A percentile compares a stretch with the other conserved stretches of the same genome.
These are phyloP conservation scores for Psilanteris sp. DNA, from an alignment of 1,140 invertebrate genomes.

Conservation along the genomic window DNA sequence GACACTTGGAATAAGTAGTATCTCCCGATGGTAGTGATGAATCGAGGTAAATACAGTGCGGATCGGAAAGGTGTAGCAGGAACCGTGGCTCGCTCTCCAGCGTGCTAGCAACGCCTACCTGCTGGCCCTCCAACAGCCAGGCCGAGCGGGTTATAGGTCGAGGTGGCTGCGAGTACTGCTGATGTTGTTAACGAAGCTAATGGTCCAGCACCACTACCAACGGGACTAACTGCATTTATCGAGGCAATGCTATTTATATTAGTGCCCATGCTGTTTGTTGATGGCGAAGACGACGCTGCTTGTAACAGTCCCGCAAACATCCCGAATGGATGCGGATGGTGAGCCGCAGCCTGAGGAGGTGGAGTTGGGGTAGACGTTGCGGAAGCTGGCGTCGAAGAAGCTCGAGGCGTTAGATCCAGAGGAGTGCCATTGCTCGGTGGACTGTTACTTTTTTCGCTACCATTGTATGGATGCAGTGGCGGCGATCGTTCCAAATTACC, in stretches of 20 bases:
- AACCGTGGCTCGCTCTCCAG: conserved; percentile 78
- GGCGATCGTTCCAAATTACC: conserved; percentile 81
- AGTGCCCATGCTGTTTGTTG: conserved; percentile 65
- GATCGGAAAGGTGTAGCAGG: conserved; percentile 77
- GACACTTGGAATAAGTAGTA: conserved; percentile 36
- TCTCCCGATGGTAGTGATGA: conserved; percentile 49
- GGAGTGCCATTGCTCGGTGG: conserved; percentile 74
- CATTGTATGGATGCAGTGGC: conserved; percentile 76
- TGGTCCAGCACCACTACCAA: conserved; percentile 75
- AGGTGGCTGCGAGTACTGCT: conserved; percentile 83
- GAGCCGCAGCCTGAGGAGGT: conserved; percentile 49
- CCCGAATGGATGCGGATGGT: conserved; percentile 76
- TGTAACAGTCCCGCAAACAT: conserved; percentile 80
- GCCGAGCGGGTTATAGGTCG: conserved; percentile 90
- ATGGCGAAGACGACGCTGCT: conserved; percentile 75
- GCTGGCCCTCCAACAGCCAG: conserved; percentile 87
- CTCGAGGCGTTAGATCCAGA: conserved; percentile 75
- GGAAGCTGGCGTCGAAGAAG: conserved; percentile 76
- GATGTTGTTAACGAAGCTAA: conserved; percentile 88
- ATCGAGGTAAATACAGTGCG: conserved; percentile 53
- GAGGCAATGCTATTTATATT: conserved; percentile 68
- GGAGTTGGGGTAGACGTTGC: conserved; percentile 72
- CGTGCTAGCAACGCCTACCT: conserved; percentile 84
- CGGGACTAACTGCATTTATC: conserved; percentile 65
- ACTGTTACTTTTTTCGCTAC: conserved; percentile 81